Evolutionary conservation across 2,888 invertebrate genomes (phyloP).

Genomic region (Dioctria rufipes): DNA sequence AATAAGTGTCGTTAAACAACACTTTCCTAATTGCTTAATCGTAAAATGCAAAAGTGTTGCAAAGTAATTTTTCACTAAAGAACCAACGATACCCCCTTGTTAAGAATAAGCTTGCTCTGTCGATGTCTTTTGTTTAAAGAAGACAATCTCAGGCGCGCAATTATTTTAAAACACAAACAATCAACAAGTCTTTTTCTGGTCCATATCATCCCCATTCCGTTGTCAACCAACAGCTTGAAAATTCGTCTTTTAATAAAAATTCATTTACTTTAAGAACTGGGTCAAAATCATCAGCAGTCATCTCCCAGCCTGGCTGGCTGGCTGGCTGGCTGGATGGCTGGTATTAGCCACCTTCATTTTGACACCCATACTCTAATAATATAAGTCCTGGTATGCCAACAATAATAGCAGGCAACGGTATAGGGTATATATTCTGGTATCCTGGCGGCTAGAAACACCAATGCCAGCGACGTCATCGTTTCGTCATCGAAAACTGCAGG

Average conservation of each 20-base stretch:
- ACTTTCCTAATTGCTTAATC: slow-evolving; percentile 36
- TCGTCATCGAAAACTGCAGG: slow-evolving; percentile 52
- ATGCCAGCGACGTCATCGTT: slow-evolving; percentile 49
- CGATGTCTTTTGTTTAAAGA: neutral
- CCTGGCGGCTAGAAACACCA: slow-evolving; percentile 24
- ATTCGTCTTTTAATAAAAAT: slow-evolving; percentile 54
- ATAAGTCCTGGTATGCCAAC: neutral
- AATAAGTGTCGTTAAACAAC: neutral
- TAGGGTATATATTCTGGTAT: neutral
- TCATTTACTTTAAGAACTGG: slow-evolving; percentile 56
- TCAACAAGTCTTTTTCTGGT: slow-evolving; percentile 51
- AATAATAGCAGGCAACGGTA: neutral
- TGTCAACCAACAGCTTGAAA: neutral
- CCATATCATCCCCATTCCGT: neutral
- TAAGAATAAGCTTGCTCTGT: neutral
- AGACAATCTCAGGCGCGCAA: slow-evolving; percentile 19
- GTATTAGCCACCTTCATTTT: neutral
- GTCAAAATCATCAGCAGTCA: slow-evolving; percentile 55
- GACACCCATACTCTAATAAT: neutral
- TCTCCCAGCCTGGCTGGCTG: neutral
- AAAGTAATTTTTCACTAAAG: slow-evolving; percentile 32
- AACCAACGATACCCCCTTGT: neutral
- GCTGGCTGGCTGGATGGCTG: slow-evolving; percentile 19
- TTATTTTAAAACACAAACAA: slow-evolving; percentile 54
- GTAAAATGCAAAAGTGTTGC: slow-evolving; percentile 5